A percentile compares a stretch with the other conserved stretches of the same genome.
Evolutionary conservation across 2,888 invertebrate genomes (phyloP).

Genomic region (Sinodicranocentrus sp.): DNA sequence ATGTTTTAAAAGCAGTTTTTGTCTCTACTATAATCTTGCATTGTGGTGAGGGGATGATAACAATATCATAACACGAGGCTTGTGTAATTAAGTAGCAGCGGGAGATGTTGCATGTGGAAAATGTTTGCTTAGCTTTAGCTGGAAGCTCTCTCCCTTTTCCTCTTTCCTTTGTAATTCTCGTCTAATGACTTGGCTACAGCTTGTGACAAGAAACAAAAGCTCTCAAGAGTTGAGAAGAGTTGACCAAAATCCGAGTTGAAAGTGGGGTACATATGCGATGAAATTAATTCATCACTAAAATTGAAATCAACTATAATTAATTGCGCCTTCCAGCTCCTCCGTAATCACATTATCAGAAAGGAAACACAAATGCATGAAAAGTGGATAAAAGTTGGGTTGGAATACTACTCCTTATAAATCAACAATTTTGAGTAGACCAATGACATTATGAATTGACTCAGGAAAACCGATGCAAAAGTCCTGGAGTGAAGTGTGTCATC

Average conservation of each 20-base stretch:
- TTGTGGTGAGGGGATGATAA: constrained; percentile 55
- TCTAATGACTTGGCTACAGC: background rate
- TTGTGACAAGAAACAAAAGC: constrained; percentile 1
- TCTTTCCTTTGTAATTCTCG: background rate
- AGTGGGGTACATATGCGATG: background rate
- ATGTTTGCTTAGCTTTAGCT: constrained; percentile 53
- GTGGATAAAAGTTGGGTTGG: too few relatives aligned
- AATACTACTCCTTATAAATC: too few relatives aligned
- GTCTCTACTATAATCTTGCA: too few relatives aligned
- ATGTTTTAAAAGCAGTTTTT: too few relatives aligned
- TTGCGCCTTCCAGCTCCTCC: too few relatives aligned
- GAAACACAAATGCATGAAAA: too few relatives aligned
- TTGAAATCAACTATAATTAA: constrained; percentile 1
- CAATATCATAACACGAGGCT: constrained; percentile 71
- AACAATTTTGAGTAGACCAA: too few relatives aligned
- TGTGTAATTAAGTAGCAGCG: constrained; percentile 76
- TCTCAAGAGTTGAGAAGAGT: background rate
- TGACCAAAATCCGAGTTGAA: background rate
- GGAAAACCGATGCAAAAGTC: too few relatives aligned
- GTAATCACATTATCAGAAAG: too few relatives aligned
- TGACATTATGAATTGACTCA: too few relatives aligned
- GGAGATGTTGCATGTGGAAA: constrained; percentile 74
- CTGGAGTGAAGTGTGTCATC: too few relatives aligned
- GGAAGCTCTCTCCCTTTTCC: background rate
- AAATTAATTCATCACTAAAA: background rate